Evolutionary conservation across 2,797 vertebrate species (phyloP), one percentile per base, ranked within the genome.

Genomic region (Bradypodion ventrale): DNA sequence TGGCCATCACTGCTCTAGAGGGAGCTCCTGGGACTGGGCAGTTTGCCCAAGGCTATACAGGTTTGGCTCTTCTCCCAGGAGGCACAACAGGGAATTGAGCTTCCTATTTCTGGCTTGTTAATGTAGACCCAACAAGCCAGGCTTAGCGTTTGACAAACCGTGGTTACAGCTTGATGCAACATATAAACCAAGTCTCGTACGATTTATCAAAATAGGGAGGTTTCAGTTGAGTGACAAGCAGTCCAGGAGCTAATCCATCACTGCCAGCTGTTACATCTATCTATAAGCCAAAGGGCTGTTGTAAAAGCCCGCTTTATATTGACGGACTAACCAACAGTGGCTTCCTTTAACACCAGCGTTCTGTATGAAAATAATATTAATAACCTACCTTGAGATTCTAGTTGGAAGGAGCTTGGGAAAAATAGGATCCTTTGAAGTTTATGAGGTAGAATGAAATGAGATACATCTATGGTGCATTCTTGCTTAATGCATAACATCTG

Each of bases 401-500:
- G 0, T 78, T 79, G 78, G 84, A 83, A 80, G 70, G 42, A 87
- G 27, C 60, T 80, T 90, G 74, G 60, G 85, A 81, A 78, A 85
- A 85, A 75, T 78, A 84, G 75, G 87, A 73, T 89, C 10, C 46
- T 85, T 86, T 52, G 29, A 37, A 85, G 89, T 81, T 86, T 52
- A 87, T 23, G n/a, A 44, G 83, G 37, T 77, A 77, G 81, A 27
- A 79, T 69, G 80, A 74, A 0, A 0, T 21, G 44, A 52, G 72
- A 83, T 5, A 75, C 68, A 63, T 12, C 62, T 5, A 66, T 82
- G 80, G 73, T 23, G 80, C 73, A 85, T 76, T 83, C 70, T 86
- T 84, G 66, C 75, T n/a, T 87, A 87, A 91, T 84, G 84, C 87
- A 80, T 63, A 81, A 85, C 83, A 89, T 84, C 56, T 75, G 77